Percentiles rank a stretch among this genome's conserved stretches.
These are phyloP conservation scores for Heliopora coerulea DNA, from an alignment of 92 coral and sea anemone species.

Conservation along the genomic window DNA sequence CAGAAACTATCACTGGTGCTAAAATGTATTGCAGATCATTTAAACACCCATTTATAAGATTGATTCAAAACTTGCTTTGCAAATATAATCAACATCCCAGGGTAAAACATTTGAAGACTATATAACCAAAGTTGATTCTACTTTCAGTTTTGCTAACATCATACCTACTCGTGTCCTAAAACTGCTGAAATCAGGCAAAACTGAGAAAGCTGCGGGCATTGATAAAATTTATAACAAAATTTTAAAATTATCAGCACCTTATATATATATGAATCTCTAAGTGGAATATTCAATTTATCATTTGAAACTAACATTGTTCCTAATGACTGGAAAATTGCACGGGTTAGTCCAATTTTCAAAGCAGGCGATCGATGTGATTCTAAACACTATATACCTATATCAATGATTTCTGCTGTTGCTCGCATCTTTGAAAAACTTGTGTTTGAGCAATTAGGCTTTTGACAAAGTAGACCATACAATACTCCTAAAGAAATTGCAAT, in stretches of 20 bases:
- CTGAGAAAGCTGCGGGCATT: conserved; percentile 13
- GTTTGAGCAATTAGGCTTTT: too few species aligned
- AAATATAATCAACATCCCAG: conserved; percentile 5
- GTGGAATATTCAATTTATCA: neutral
- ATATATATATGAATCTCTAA: conserved; percentile 1
- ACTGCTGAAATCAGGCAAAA: neutral
- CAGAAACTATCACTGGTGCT: too few species aligned
- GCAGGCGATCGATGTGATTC: conserved; percentile 16
- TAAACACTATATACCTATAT: conserved; percentile 21
- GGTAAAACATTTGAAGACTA: conserved; percentile 17
- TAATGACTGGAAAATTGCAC: conserved; percentile 22
- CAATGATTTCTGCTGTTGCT: conserved; percentile 12
- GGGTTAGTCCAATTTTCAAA: conserved; percentile 26
- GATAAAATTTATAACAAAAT: conserved; percentile 29
- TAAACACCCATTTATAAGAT: conserved; percentile 37
- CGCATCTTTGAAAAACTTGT: conserved; percentile 11
- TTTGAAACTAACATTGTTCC: conserved; percentile 24
- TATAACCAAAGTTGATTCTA: conserved; percentile 29
- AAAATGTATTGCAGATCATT: conserved; percentile 32
- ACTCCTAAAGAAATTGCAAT: too few species aligned
- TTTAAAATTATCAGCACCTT: conserved; percentile 7
- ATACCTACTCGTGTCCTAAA: conserved; percentile 1
- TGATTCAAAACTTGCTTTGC: conserved; percentile 27
- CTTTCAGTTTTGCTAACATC: neutral
- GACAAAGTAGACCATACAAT: too few species aligned